These are phyloP conservation scores for Macrosoma leucophasiata DNA, from an alignment of 2,888 invertebrate species.

Conservation along the genomic window DNA sequence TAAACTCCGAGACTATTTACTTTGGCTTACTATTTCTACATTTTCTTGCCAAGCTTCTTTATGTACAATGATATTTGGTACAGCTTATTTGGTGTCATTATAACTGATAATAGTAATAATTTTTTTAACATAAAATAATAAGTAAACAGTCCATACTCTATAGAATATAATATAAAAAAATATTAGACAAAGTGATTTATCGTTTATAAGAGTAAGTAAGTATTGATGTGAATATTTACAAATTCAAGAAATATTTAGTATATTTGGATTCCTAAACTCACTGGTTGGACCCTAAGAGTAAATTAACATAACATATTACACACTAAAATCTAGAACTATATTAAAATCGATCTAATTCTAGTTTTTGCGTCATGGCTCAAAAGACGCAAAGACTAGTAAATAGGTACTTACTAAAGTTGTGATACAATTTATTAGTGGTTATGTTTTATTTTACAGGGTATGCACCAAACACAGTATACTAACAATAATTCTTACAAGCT, in stretches of 20 bases:
- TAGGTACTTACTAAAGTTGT: too few species aligned
- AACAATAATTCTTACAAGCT: too few species aligned
- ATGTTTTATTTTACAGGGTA: too few species aligned
- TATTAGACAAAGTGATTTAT: neutral
- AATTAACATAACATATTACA: conserved; percentile 16
- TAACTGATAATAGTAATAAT: neutral
- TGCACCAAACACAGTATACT: too few species aligned
- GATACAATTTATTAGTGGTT: too few species aligned
- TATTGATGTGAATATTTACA: neutral
- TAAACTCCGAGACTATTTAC: too few species aligned
- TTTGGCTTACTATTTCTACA: too few species aligned
- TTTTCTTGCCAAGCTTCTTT: too few species aligned
- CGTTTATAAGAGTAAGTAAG: neutral
- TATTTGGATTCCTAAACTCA: conserved; percentile 18
- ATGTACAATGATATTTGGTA: too few species aligned
- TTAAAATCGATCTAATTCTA: conserved; percentile 24
- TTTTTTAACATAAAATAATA: neutral
- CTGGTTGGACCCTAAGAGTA: conserved; percentile 32
- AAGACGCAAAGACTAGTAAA: conserved; percentile 52
- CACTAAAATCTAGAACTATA: neutral
- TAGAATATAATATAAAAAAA: neutral
- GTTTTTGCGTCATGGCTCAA: conserved; percentile 64
- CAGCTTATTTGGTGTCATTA: too few species aligned
- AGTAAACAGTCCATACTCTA: neutral
- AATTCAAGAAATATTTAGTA: too few species aligned